A percentile compares a stretch with the other conserved stretches of the same genome.
Evolutionary conservation across 1,140 invertebrate species (phyloP).

Genomic region (Drosophila sp.): DNA sequence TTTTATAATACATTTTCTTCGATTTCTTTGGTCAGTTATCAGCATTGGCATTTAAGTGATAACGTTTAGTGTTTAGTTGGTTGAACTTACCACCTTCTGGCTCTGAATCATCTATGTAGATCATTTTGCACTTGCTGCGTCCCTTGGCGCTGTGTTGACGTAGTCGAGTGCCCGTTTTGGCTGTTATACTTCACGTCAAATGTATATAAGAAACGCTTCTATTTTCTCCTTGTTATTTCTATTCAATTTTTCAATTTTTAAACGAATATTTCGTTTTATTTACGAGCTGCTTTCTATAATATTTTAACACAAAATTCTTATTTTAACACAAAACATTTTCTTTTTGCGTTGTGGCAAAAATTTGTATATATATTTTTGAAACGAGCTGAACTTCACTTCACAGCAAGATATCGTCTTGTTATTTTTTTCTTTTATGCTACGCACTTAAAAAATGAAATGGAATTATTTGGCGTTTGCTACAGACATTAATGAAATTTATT

Average conservation of each 20-base stretch:
- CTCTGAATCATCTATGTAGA: slow-evolving; percentile 93
- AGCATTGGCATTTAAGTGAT: slow-evolving; percentile 1
- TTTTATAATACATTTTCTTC: background rate
- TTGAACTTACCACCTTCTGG: slow-evolving; percentile 91
- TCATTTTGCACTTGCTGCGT: slow-evolving; percentile 86
- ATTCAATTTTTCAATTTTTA: slow-evolving; percentile 20
- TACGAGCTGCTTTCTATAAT: slow-evolving; percentile 29
- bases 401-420: slow-evolving; percentile 32
- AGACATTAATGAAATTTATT: slow-evolving; percentile 47
- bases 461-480: slow-evolving; percentile 41
- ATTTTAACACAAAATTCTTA: slow-evolving; percentile 48
- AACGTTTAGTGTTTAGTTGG: slow-evolving; percentile 1
- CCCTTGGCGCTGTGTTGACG: slow-evolving; percentile 61
- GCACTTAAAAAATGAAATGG: slow-evolving; percentile 70
- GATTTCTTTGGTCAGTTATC: slow-evolving; percentile 10
- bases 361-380: slow-evolving; percentile 13
- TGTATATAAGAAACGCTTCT: slow-evolving; percentile 23
- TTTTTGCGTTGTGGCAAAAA: slow-evolving; percentile 52
- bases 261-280: slow-evolving; percentile 30
- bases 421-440: slow-evolving; percentile 35
- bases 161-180: slow-evolving; percentile 78
- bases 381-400: slow-evolving; percentile 61
- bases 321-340: slow-evolving; percentile 54
- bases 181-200: slow-evolving; percentile 17
- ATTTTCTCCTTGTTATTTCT: slow-evolving; percentile 7